Evolutionary conservation across 2,113 vertebrate genomes (phyloP).

Genomic region (Tragelaphus scriptus): DNA sequence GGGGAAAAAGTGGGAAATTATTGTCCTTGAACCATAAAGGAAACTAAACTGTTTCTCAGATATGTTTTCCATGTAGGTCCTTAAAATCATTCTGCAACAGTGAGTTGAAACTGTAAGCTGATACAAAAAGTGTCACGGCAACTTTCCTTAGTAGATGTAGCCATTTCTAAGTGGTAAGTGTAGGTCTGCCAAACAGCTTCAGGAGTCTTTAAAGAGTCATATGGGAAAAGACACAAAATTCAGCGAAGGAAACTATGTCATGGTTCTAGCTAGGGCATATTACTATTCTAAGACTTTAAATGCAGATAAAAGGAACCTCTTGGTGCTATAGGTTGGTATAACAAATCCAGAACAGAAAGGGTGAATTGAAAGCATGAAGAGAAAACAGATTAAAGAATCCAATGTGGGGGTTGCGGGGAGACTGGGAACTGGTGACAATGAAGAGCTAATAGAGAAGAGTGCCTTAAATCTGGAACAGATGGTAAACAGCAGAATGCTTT

Average conservation of each 20-base stretch:
- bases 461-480: not conserved
- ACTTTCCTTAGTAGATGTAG: not conserved
- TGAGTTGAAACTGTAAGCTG: not conserved
- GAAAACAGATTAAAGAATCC: not conserved
- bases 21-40: not conserved
- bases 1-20: not conserved
- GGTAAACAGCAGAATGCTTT: not conserved
- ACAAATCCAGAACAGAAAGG: not conserved
- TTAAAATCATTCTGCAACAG: slow-evolving; percentile 15
- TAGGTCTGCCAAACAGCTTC: not conserved
- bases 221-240: not conserved
- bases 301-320: not conserved
- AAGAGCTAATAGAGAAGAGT: not conserved
- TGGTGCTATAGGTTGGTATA: not conserved
- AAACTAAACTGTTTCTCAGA: not conserved
- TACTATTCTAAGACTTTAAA: not conserved
- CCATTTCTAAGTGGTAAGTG: not conserved
- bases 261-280: not conserved
- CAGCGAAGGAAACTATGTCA: not conserved
- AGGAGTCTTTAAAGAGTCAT: not conserved
- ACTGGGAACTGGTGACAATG: not conserved
- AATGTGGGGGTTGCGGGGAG: rapidly evolving
- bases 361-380: not conserved
- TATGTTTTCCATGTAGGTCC: not conserved
- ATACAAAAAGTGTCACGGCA: not conserved